phyloP scores from a whole-genome alignment of 2,797 vertebrate genomes.

The Macropus fuliginosus region DNA sequence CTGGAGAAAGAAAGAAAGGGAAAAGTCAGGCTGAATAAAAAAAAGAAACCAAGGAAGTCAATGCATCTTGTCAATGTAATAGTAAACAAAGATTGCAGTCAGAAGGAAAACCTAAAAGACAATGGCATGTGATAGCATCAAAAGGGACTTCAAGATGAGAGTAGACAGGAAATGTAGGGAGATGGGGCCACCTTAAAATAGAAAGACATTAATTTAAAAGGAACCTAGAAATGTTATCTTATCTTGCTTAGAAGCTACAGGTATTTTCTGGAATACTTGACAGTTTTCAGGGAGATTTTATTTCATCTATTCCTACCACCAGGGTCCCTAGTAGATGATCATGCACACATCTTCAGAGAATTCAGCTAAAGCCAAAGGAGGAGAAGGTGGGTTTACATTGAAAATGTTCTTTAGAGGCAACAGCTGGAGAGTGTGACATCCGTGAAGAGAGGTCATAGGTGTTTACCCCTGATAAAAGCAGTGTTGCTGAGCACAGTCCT shows the following conservation, averaged over 20 bases:
- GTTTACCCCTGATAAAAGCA: conserved; percentile 36
- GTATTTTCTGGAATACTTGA: neutral
- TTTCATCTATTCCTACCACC: neutral
- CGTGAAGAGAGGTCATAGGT: conserved; percentile 5
- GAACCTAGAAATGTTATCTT: conserved; percentile 40
- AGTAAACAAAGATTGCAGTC: conserved; percentile 20
- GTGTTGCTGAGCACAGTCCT: conserved; percentile 15
- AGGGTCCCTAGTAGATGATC: neutral
- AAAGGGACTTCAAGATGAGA: conserved; percentile 23
- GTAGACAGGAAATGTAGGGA: neutral
- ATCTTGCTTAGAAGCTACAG: neutral
- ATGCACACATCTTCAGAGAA: neutral
- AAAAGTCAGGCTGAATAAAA: conserved; percentile 1
- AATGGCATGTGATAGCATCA: neutral
- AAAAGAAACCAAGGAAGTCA: neutral
- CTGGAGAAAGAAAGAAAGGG: conserved; percentile 56
- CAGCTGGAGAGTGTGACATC: conserved; percentile 5
- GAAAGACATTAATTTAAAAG: conserved; percentile 7
- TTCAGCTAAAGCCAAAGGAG: neutral
- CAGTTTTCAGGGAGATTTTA: neutral
- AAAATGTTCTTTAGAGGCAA: conserved; percentile 28
- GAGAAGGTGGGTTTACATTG: neutral
- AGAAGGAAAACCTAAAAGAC: conserved; percentile 53
- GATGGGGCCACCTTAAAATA: neutral
- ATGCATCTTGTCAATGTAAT: conserved; percentile 44